Evolutionary conservation across 2,888 invertebrate genomes (phyloP), one percentile per base, ranked within the genome.

Genomic region (Mesochorus sp.): DNA sequence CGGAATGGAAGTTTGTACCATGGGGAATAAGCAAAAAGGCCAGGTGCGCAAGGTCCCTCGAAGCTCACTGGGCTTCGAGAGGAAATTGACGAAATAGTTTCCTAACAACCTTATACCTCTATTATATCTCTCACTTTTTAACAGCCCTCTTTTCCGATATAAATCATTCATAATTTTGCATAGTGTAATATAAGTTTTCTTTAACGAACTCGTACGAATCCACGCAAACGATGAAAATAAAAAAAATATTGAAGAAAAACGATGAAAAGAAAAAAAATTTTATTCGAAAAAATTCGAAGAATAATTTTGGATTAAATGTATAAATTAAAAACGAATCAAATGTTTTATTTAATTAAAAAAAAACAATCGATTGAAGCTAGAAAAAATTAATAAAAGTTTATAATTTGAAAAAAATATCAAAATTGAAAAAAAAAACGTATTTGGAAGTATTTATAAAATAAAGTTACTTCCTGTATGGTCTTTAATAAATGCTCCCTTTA

Each of bases 121-220:
- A 14, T 26, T 17, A 2, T 17, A 34, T 19, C 21, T n/a, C n/a
- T n/a, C n/a, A n/a, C n/a, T n/a, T n/a, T n/a, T n/a, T n/a, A n/a
- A n/a, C 34, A n/a, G 21, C 67, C 31, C 26, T 61, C 21, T 37
- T 62, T 44, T 21, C 44, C 10, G 12, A 14, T 19, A 68, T 75
- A 62, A 75, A 75, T 68, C 39, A 75, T 75, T 68, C 67, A 75
- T 68, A 51, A 6, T 31, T 28, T 42, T 17, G 21, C 10, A n/a
- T 39, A 26, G 21, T 26, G 44, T 17, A 31, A 47, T 26, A 61
- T 68, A 61, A 75, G 53, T 26, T 59, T 67, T 67, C n/a, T 17
- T 61, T 28, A 24, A 12, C 21, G 14, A 4, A 5, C n/a, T 2
- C 14, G 10, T n/a, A 14, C 10, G 6, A n/a, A 31, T 14, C 31